Percentiles rank a stretch among this genome's conserved stretches.
These are phyloP conservation scores for Molothrus ater DNA, from an alignment of 2,797 vertebrate genomes.

Conservation along the genomic window DNA sequence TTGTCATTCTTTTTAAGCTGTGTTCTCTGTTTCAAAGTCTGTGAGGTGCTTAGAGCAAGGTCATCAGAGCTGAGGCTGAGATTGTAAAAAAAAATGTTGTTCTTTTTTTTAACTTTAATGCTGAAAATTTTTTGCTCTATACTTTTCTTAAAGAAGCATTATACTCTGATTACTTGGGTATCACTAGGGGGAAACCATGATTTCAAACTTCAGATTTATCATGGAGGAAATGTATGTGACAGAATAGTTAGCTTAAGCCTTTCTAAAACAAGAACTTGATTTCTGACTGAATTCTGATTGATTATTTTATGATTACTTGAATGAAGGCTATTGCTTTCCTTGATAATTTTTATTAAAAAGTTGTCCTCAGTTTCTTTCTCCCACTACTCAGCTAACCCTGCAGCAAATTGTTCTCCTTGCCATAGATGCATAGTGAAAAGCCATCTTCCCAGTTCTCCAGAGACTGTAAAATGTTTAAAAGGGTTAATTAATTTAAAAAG, in stretches of 20 bases:
- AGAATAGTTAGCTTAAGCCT: neutral
- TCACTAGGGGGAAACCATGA: neutral
- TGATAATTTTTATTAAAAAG: neutral
- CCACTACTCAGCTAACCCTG: neutral
- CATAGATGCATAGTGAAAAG: neutral
- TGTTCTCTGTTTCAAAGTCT: neutral
- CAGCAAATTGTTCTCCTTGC: neutral
- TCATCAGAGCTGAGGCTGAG: neutral
- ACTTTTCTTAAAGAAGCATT: neutral
- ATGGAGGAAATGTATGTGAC: neutral
- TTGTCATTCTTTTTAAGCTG: neutral
- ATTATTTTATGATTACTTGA: neutral
- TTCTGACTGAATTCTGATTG: neutral
- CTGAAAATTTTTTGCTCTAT: neutral
- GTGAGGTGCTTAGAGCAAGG: neutral
- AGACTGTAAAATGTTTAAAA: neutral
- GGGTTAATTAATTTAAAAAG: neutral
- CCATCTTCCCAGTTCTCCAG: neutral
- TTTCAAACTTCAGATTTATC: neutral
- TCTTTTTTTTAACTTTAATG: neutral
- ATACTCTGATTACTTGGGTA: neutral
- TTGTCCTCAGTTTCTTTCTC: neutral
- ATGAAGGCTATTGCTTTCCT: neutral
- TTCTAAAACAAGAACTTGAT: neutral
- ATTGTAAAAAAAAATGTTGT: neutral